These are phyloP conservation scores for Hippoglossus hippoglossus DNA, from an alignment of 2,797 vertebrate species.

Conservation along the genomic window DNA sequence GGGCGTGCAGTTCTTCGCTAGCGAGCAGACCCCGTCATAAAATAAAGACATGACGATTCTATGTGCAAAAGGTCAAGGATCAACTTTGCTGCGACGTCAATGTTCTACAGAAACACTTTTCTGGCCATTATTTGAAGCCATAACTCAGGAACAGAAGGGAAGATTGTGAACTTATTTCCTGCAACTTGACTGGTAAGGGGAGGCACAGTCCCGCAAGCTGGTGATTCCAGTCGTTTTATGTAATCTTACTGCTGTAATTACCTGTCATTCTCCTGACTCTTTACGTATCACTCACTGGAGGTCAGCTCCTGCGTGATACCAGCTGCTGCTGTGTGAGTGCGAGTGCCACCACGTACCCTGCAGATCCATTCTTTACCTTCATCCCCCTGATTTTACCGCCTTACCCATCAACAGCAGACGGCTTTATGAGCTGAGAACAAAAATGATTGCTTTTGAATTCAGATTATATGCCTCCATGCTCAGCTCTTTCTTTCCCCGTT, in stretches of 20 bases:
- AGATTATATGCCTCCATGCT: constrained; percentile 66
- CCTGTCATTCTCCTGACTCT: constrained; percentile 3
- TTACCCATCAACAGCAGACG: constrained; percentile 64
- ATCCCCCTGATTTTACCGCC: constrained; percentile 65
- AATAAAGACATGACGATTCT: not conserved
- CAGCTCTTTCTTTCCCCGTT: constrained; percentile 48
- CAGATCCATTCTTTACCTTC: constrained; percentile 61
- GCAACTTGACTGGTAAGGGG: not conserved
- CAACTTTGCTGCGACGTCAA: not conserved
- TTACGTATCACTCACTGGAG: constrained; percentile 11
- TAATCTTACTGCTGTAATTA: not conserved
- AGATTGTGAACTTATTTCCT: not conserved
- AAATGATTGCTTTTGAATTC: constrained; percentile 80
- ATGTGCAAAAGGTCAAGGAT: not conserved
- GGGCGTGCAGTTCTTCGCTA: too few relatives aligned
- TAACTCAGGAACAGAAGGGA: not conserved
- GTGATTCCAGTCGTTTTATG: not conserved
- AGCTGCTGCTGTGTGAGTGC: constrained; percentile 29
- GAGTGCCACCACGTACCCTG: constrained; percentile 36
- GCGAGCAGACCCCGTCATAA: not conserved
- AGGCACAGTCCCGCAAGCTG: not conserved
- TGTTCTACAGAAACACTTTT: not conserved
- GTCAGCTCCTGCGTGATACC: constrained; percentile 30
- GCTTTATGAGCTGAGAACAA: constrained; percentile 81
- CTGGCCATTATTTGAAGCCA: not conserved